Evolutionary conservation across 2,113 vertebrate species (phyloP), one percentile per base, ranked within the genome.

Genomic region (Baryphthengus martii): DNA sequence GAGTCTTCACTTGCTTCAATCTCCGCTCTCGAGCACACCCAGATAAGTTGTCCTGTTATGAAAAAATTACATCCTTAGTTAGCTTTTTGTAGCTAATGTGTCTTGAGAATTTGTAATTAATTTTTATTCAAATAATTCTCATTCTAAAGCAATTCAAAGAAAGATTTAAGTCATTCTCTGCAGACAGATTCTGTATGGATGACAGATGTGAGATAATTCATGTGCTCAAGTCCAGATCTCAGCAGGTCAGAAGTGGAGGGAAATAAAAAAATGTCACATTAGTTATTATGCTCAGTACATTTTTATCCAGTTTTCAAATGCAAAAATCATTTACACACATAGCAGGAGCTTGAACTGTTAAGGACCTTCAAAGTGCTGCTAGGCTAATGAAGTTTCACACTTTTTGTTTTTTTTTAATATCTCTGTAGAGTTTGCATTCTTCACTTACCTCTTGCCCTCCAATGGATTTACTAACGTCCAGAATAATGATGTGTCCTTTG

Each of bases 241-340:
- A 95, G 68, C 52, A 92, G 78, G 92, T 94, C 76, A 89, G 90
- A 97, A 93, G 74, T 66, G n/a, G 26, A 79, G 83, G 15, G 52
- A 81, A 93, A 97, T 95, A 0, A 80, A 96, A 97, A 97, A 96
- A 79, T 86, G 55, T 79, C 88, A 93, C 47, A 84, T 58, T 40
- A 76, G 31, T 91, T 92, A 68, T 86, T 81, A 94, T 33, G 68
- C 45, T 96, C 65, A 85, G 92, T 97, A 95, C 83, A 87, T 66
- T 91, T 95, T 96, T 91, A 89, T 59, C 9, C 33, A 89, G 72
- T 74, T 96, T 93, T 83, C 50, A 85, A 40, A 73, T 33, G 14
- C 13, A 91, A 85, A 91, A 96, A 56, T 28, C 10, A 42, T 83
- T 78, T 72, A 53, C 10, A 86, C 8, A 37, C 9, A 52, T 84